phyloP scores from a whole-genome alignment of 2,113 vertebrate species.

The Prinia subflava region DNA sequence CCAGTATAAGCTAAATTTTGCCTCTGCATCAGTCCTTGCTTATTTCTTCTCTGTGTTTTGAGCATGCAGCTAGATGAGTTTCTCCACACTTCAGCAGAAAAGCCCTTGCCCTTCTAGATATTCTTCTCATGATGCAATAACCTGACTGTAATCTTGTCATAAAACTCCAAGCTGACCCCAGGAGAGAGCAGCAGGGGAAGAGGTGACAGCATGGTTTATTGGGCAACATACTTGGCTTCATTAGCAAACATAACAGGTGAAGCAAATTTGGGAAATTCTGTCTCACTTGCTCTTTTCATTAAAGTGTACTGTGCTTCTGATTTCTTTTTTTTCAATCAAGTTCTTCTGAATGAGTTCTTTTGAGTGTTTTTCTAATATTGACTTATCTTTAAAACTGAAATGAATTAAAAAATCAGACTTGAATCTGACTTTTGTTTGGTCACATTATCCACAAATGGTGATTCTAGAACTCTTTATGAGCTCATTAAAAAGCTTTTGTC shows the following conservation, averaged over 20 bases:
- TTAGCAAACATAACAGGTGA: background rate
- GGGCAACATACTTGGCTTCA: background rate
- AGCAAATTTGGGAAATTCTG: background rate
- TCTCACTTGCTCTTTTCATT: background rate
- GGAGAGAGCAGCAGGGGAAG: background rate
- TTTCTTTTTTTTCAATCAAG: background rate
- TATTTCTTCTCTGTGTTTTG: background rate
- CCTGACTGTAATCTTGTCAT: background rate
- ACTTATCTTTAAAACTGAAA: background rate
- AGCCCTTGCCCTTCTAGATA: background rate
- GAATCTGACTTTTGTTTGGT: background rate
- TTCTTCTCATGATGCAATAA: background rate
- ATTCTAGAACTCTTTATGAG: background rate
- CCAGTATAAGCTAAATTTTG: background rate
- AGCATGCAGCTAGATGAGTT: background rate
- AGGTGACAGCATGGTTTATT: background rate
- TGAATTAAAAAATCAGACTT: background rate
- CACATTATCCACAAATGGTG: background rate
- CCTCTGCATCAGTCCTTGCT: background rate
- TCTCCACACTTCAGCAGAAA: background rate
- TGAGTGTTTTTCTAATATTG: background rate
- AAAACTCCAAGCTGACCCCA: background rate
- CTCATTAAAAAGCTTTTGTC: background rate
- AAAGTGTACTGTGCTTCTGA: background rate
- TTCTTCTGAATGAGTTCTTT: background rate